These are phyloP conservation scores for Callosobruchus maculatus DNA, from an alignment of 2,888 invertebrate species.

Conservation along the genomic window DNA sequence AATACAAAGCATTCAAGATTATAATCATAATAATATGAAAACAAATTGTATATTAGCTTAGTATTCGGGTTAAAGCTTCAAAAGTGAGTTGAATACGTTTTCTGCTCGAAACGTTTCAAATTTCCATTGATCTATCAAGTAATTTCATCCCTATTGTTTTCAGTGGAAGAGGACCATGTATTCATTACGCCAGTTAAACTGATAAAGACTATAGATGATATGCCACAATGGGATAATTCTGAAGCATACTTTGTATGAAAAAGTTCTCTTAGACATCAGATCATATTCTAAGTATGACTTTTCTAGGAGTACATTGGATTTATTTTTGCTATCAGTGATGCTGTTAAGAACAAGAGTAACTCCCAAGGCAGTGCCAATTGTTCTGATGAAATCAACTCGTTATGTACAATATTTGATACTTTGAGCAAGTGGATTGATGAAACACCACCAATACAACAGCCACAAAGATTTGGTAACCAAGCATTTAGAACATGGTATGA, in stretches of 20 bases:
- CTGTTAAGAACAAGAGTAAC: constrained; percentile 75
- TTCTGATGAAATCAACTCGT: constrained; percentile 59
- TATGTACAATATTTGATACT: constrained; percentile 66
- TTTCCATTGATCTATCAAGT: neutral
- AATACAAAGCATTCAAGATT: neutral
- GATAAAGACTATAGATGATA: constrained; percentile 64
- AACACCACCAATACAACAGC: constrained; percentile 85
- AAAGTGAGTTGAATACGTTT: neutral
- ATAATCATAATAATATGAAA: neutral
- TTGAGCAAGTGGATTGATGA: constrained; percentile 73
- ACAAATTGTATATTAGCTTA: neutral
- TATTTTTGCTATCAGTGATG: constrained; percentile 80
- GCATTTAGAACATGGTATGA: constrained; percentile 83
- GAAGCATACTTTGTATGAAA: constrained; percentile 72
- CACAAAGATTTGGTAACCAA: constrained; percentile 95
- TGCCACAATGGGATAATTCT: constrained; percentile 79
- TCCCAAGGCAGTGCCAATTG: constrained; percentile 52
- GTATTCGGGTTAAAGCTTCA: neutral
- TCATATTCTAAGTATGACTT: neutral
- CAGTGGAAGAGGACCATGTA: constrained; percentile 57
- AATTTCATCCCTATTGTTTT: constrained; percentile 9
- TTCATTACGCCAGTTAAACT: constrained; percentile 63
- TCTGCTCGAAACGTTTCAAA: neutral
- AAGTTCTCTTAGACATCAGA: neutral
- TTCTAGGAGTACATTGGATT: constrained; percentile 79